These are phyloP conservation scores for Acronicta aceris DNA, from an alignment of 2,888 invertebrate genomes.

Conservation along the genomic window DNA sequence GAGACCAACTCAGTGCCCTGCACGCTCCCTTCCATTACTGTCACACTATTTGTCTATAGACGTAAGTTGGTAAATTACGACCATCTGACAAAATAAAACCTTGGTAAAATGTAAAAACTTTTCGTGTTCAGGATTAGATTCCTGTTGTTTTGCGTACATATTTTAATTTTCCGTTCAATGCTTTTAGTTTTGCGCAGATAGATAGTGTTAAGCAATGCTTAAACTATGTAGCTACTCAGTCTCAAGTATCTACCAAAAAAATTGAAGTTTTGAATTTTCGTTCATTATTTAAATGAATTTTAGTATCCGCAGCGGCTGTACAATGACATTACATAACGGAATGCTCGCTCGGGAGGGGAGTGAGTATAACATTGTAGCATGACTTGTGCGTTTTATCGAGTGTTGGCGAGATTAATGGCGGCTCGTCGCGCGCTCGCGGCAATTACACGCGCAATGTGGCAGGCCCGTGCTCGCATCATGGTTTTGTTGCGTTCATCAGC, in stretches of 20 bases:
- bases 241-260: neutral
- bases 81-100: slow-evolving; percentile 47
- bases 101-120: slow-evolving; percentile 40
- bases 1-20: slow-evolving; percentile 52
- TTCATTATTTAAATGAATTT: slow-evolving; percentile 45
- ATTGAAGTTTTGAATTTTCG: slow-evolving; percentile 10
- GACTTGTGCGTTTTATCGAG: slow-evolving; percentile 87
- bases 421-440: slow-evolving; percentile 78
- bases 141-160: neutral
- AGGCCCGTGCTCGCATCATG: slow-evolving; percentile 66
- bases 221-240: no score
- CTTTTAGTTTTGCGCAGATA: no score
- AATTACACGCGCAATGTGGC: slow-evolving; percentile 88
- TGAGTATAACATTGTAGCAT: slow-evolving; percentile 80
- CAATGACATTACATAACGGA: slow-evolving; percentile 55
- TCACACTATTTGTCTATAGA: slow-evolving; percentile 57
- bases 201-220: no score
- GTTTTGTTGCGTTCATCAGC: slow-evolving; percentile 74
- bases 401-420: slow-evolving; percentile 87
- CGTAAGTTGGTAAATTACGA: slow-evolving; percentile 55
- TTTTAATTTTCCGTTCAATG: neutral
- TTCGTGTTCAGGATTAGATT: slow-evolving; percentile 20
- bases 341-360: slow-evolving; percentile 54
- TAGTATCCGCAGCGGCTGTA: slow-evolving; percentile 30
- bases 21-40: slow-evolving; percentile 61